Base-by-base conservation (phyloP, 2,888 invertebrate species). In the Andrena praecox region DNA sequence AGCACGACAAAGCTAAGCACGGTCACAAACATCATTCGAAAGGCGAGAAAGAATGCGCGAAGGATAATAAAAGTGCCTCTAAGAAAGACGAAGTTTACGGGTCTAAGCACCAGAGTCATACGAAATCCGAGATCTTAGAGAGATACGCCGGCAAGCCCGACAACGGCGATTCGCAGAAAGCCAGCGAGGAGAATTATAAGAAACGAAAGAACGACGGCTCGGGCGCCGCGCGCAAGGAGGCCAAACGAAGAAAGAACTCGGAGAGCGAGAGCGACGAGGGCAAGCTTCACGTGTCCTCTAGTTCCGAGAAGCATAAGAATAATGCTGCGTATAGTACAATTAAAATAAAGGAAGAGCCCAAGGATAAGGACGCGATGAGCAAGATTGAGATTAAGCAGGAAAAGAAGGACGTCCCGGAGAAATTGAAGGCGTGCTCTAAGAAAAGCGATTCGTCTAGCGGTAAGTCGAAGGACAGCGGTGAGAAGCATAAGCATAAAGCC, bases 401-500 rank as follows among this genome's bases (percentile, higher is more conserved):
- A 54, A 91, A 87, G 35, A 85, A 74, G 78, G 85, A 85, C n/a
- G 48, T 16, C 4, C 71, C 74, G 29, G 87, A 85, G 3, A 90
- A 85, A 70, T 82, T 68, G 20, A 90, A 83, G 33, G 77, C 48
- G 76, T 88, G 75, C 16, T 79, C 86, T 29, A 87, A 77, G 76
- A 89, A 89, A 16, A 82, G 54, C 10, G 84, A 82, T 20, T 66
- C 79, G 6, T 77, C 84, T 3, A 71, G 64, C 63, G 89, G 59
- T 52, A 89, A 87, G 77, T n/a, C 69, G 56, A 85, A 78, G 68
- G 84, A 82, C 31, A 84, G 80, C 60, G 85, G 86, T 63, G 85
- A 90, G 64, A 91, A 89, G 73, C 76, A 87, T 33, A 86, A 84
- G 77, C 82, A 84, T 74, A 93, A 92, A 89, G 93, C 89, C 90